Conservation (phyloP, 2,113 vertebrate genomes). For the Peromyscus californicus region DNA sequence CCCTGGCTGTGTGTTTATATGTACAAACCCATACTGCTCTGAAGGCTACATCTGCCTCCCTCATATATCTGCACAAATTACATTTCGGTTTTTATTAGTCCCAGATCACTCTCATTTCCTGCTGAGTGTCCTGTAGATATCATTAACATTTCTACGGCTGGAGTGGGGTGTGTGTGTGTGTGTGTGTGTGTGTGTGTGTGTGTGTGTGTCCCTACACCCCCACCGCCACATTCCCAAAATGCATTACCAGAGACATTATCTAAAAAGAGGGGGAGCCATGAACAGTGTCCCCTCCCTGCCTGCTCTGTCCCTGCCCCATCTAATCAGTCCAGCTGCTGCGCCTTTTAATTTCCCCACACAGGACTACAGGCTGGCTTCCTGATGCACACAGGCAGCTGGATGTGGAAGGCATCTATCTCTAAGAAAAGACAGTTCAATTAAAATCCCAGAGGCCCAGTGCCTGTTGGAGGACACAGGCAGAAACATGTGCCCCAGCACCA, state of each 20-base stretch:
- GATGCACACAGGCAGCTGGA: constrained; percentile 55
- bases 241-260: constrained; percentile 77
- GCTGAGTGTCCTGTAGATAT: constrained; percentile 75
- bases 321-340: constrained; percentile 70
- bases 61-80: constrained; percentile 73
- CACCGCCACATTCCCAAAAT: constrained; percentile 69
- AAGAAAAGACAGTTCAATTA: constrained; percentile 79
- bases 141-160: constrained; percentile 64
- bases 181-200: background rate
- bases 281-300: background rate
- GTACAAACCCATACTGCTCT: background rate
- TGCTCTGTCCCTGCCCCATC: background rate
- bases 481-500: constrained; percentile 53
- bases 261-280: constrained; percentile 59
- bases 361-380: constrained; percentile 55
- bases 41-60: constrained; percentile 59
- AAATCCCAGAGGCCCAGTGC: constrained; percentile 52
- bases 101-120: constrained; percentile 75
- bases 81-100: constrained; percentile 71
- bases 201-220: background rate
- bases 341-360: constrained; percentile 50
- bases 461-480: constrained; percentile 68
- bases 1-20: background rate
- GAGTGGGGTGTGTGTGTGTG: background rate
- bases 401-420: constrained; percentile 67